These are phyloP conservation scores for Mythimna pallens DNA, from an alignment of 2,888 invertebrate species.

Conservation along the genomic window DNA sequence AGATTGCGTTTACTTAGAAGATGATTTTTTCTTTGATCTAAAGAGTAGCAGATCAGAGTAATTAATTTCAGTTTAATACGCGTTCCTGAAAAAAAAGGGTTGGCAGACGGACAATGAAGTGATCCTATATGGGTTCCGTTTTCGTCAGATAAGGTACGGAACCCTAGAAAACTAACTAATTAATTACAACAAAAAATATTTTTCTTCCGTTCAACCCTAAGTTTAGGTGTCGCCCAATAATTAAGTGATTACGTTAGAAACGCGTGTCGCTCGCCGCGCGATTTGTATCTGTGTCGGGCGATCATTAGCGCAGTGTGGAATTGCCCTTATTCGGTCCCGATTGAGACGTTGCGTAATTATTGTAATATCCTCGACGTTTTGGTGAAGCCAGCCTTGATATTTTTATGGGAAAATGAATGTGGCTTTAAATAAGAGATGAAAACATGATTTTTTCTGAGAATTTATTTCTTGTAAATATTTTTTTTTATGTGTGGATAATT, in stretches of 20 bases:
- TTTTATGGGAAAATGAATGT: constrained; percentile 15
- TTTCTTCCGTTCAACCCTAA: constrained; percentile 73
- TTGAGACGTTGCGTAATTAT: constrained; percentile 62
- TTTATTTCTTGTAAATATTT: neutral
- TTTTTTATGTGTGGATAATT: neutral
- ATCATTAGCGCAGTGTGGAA: constrained; percentile 78
- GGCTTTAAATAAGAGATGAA: neutral
- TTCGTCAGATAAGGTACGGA: too few relatives aligned
- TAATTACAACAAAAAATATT: neutral
- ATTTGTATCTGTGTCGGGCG: constrained; percentile 85
- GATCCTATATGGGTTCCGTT: too few relatives aligned
- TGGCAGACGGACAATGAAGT: too few relatives aligned
- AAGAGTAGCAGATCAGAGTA: too few relatives aligned
- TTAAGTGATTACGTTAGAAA: constrained; percentile 89
- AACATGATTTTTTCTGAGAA: neutral
- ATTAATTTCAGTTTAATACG: too few relatives aligned
- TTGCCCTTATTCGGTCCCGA: constrained; percentile 66
- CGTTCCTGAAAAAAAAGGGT: too few relatives aligned
- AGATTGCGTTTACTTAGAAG: too few relatives aligned
- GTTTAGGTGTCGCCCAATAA: constrained; percentile 88
- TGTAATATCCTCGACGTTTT: constrained; percentile 51
- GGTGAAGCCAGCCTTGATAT: constrained; percentile 13
- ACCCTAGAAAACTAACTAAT: too few relatives aligned
- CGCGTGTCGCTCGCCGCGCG: constrained; percentile 84
- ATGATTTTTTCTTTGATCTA: too few relatives aligned